Conservation (phyloP, 2,888 invertebrate species). For the Drosophila rubida region DNA sequence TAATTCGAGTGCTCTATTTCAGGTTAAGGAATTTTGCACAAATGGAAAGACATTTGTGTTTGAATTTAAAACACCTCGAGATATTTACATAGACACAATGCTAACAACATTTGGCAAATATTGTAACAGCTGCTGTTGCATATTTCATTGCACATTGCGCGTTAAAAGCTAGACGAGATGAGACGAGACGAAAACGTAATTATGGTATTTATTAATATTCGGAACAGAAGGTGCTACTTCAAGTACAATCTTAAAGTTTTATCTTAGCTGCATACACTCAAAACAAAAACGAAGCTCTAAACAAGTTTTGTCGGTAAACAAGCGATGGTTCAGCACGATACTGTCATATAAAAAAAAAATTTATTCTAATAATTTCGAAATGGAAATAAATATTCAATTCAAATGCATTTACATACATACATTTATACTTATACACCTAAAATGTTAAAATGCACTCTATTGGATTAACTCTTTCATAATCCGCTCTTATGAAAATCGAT, state of each 20-base stretch:
- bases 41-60: conserved; percentile 31
- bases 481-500: no score
- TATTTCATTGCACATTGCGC: conserved; percentile 31
- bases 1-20: conserved; percentile 10
- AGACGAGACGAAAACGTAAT: conserved; percentile 5
- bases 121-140: conserved; percentile 45
- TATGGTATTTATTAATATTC: conserved; percentile 10
- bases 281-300: conserved; percentile 1
- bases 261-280: background rate
- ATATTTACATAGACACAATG: conserved; percentile 39
- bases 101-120: conserved; percentile 32
- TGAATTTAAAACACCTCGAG: conserved; percentile 28
- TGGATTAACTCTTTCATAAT: no score
- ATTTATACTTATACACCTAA: no score
- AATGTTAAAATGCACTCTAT: no score
- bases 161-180: conserved; percentile 3
- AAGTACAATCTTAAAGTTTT: background rate
- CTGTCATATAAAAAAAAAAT: no score
- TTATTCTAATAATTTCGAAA: no score
- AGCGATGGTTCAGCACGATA: background rate
- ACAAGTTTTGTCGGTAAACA: background rate
- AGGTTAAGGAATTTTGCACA: conserved; percentile 27
- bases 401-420: no score
- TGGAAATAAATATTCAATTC: no score
- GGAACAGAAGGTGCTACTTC: background rate